A percentile compares a stretch with the other conserved stretches of the same genome.
phyloP scores from a whole-genome alignment of 35 echinoderm and acorn worm genomes.

The Hemicentrotus pulcherrimus region DNA sequence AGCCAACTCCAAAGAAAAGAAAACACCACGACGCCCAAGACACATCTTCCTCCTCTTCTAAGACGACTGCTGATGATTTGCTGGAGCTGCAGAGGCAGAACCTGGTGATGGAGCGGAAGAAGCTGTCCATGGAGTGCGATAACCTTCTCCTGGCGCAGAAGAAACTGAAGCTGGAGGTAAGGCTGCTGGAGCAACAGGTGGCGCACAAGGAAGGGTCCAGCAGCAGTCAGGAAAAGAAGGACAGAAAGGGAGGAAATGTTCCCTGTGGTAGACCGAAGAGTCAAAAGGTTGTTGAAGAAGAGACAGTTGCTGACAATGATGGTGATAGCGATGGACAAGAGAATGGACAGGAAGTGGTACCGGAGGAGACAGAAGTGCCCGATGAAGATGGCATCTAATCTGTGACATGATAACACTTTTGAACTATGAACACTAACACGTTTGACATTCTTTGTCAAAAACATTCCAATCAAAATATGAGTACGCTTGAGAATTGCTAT shows the following conservation, averaged over 20 bases:
- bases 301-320: background rate
- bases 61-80: background rate
- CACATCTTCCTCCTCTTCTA: background rate
- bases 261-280: background rate
- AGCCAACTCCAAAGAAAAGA: background rate
- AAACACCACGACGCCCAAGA: background rate
- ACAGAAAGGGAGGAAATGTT: background rate
- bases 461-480: too few species aligned
- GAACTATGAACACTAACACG: background rate
- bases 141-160: background rate
- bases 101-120: background rate
- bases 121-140: background rate
- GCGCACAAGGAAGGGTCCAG: background rate
- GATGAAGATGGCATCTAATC: background rate
- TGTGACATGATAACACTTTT: background rate
- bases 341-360: background rate
- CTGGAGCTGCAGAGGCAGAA: background rate
- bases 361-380: background rate
- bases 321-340: background rate
- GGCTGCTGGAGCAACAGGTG: background rate
- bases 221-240: background rate
- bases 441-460: too few species aligned
- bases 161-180: background rate
- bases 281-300: background rate
- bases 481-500: too few species aligned